A percentile compares a stretch with the other conserved stretches of the same genome.
phyloP scores from a whole-genome alignment of 1,140 invertebrate genomes.

The Cylas formicarius region DNA sequence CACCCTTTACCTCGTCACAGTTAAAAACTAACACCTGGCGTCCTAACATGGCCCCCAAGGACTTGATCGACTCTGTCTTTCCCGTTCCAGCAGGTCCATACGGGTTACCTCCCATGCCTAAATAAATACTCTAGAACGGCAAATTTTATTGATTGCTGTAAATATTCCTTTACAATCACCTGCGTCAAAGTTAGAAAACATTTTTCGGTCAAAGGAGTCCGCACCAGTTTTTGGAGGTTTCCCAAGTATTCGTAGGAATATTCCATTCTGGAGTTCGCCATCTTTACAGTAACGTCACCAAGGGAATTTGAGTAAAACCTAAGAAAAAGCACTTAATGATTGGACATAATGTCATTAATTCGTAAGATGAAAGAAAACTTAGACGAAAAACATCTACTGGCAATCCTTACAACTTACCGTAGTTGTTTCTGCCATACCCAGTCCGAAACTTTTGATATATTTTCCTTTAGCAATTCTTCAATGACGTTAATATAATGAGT shows the following conservation, averaged over 20 bases:
- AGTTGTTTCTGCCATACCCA: slow-evolving; percentile 96
- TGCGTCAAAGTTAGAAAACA: slow-evolving; percentile 94
- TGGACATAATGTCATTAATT: too few species aligned
- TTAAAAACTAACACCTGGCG: slow-evolving; percentile 94
- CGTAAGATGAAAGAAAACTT: too few species aligned
- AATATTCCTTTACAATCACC: too few species aligned
- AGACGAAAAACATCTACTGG: too few species aligned
- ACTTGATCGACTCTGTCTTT: slow-evolving; percentile 97
- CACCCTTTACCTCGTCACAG: slow-evolving; percentile 91
- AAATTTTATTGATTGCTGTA: too few species aligned
- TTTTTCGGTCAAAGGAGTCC: slow-evolving; percentile 89
- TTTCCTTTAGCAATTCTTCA: slow-evolving; percentile 62
- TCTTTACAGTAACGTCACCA: slow-evolving; percentile 56
- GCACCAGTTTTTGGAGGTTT: slow-evolving; percentile 81
- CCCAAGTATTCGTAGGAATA: slow-evolving; percentile 99
- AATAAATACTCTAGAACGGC: slow-evolving; percentile 69
- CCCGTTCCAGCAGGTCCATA: slow-evolving; percentile 98
- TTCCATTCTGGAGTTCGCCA: slow-evolving; percentile 85
- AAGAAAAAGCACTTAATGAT: slow-evolving; percentile 27
- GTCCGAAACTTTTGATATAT: slow-evolving; percentile 56
- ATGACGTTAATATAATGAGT: slow-evolving; percentile 86
- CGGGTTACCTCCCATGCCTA: slow-evolving; percentile 96
- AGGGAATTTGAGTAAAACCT: slow-evolving; percentile 52
- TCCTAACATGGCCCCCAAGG: slow-evolving; percentile 81
- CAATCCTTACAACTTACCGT: slow-evolving; percentile 48